Base-by-base conservation (phyloP, 2,888 invertebrate genomes). In the Latrodectus elegans region DNA sequence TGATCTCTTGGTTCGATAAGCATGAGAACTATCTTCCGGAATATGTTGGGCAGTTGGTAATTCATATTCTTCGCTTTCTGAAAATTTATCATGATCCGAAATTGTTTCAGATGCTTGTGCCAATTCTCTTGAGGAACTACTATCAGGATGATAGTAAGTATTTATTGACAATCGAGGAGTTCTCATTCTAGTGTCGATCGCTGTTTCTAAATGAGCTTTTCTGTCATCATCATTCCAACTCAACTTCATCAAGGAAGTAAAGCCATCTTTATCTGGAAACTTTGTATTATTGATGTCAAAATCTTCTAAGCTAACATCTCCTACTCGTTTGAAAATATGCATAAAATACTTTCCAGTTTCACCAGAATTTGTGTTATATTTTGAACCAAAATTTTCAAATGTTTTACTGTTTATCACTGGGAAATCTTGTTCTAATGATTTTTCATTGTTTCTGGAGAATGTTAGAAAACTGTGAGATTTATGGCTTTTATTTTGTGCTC, bases 211-310 rank as follows among this genome's bases (percentile, higher is more conserved):
- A 12, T 73, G 71, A 12, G 86, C 86, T 1, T 64, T 64, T 4
- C 65, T 71, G 26, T 87, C 86, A 12, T 87, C 86, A n/a, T 87
- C 86, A 67, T 71, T 60, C 86, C 86, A 87, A n/a, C 86, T 76
- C 10, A 87, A 17, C 49, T 81, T 87, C 15, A 87, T 72, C 4
- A 75, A 76, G 11, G 86, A 87, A 17, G 76, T 26, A 38, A 77
- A 81, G 22, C 86, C 86, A 53, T 77, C 76, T 60, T 52, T 55
- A 10, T 68, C 68, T 51, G 78, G 70, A 15, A 22, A 26, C 8
- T 70, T 52, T 8, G 17, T 38, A 9, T 49, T 72, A 22, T 55
- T 26, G 12, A 76, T n/a, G 53, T 76, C 76, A 38, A 80, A 76
- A 15, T 81, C n/a, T 60, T 81, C 77, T 26, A 81, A 77, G 38